Conservation (phyloP, 2,888 invertebrate species). For the Eupelmus urozonus region DNA sequence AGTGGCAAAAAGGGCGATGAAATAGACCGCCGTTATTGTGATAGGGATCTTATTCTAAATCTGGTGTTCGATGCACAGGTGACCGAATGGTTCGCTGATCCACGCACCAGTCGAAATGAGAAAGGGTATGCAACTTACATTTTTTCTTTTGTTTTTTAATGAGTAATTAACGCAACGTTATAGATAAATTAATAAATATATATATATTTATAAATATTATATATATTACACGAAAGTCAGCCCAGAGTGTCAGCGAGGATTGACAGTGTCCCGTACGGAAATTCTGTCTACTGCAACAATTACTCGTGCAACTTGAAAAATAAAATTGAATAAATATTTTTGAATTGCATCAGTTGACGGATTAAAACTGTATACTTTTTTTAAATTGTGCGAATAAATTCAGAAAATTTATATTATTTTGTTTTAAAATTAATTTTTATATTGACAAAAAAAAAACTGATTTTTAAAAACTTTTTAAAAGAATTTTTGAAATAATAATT, state of each 20-base stretch:
- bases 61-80: conserved; percentile 93
- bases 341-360: too few species aligned
- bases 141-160: conserved; percentile 42
- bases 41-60: conserved; percentile 90
- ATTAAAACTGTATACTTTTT: too few species aligned
- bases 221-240: conserved; percentile 48
- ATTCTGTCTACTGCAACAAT: conserved; percentile 41
- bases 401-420: too few species aligned
- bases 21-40: conserved; percentile 82
- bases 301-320: conserved; percentile 60
- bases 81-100: conserved; percentile 91
- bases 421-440: too few species aligned
- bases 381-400: too few species aligned
- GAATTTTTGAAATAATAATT: background rate
- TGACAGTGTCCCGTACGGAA: conserved; percentile 46
- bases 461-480: too few species aligned
- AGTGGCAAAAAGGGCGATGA: conserved; percentile 53
- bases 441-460: background rate
- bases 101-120: conserved; percentile 86
- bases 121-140: conserved; percentile 80
- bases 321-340: conserved; percentile 27
- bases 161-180: background rate
- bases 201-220: conserved; percentile 14
- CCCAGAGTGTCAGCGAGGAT: conserved; percentile 60
- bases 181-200: background rate